Percentiles rank a stretch among this genome's conserved stretches.
Conservation (phyloP, 2,888 invertebrate genomes). For the Coleophora flavipennella region DNA sequence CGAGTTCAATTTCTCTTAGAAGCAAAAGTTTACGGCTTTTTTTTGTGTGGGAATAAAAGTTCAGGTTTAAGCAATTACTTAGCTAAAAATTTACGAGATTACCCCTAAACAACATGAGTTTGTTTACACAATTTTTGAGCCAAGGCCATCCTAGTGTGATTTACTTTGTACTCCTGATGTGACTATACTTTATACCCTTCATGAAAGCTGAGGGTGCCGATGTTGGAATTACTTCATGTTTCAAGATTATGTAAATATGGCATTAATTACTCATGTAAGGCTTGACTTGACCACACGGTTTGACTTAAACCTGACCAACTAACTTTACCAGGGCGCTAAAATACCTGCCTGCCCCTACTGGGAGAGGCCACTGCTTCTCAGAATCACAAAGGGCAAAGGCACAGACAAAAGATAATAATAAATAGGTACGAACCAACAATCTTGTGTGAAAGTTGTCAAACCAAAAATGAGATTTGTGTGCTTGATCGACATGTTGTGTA, state of each 20-base stretch:
- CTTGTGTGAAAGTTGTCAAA: conserved; percentile 67
- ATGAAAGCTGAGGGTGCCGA: neutral
- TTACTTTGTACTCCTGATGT: too few relatives aligned
- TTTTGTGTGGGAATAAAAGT: too few relatives aligned
- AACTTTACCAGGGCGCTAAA: too few relatives aligned
- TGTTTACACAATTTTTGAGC: too few relatives aligned
- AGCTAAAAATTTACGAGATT: too few relatives aligned
- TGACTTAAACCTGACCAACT: too few relatives aligned
- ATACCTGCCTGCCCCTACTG: neutral
- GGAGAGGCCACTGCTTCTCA: conserved; percentile 8
- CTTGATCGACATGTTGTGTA: conserved; percentile 63
- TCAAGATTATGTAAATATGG: conserved; percentile 23
- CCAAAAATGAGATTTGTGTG: conserved; percentile 48
- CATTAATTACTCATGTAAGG: conserved; percentile 15
- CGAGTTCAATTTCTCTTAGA: too few relatives aligned
- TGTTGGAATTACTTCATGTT: conserved; percentile 1
- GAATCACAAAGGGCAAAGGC: conserved; percentile 35
- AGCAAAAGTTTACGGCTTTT: too few relatives aligned
- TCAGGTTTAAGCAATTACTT: too few relatives aligned
- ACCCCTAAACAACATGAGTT: too few relatives aligned
- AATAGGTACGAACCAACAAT: conserved; percentile 56
- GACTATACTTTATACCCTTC: too few relatives aligned
- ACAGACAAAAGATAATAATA: conserved; percentile 50
- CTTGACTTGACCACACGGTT: neutral
- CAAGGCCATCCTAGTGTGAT: too few relatives aligned